phyloP scores from a whole-genome alignment of 2,113 vertebrate genomes.

The Engystomops pustulosus region DNA sequence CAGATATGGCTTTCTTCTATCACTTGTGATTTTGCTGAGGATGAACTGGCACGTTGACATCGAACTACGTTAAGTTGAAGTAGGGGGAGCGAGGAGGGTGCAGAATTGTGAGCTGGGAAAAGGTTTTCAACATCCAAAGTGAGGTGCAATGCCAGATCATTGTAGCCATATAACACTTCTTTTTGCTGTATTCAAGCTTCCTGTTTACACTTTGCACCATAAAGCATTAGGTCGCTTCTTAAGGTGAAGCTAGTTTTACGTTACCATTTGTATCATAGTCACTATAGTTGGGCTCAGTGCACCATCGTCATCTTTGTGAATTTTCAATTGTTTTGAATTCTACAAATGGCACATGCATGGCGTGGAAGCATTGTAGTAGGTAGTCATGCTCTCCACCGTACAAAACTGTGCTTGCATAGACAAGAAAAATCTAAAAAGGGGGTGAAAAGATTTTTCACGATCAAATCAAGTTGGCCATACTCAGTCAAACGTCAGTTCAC shows the following conservation, averaged over 20 bases:
- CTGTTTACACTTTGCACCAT: not conserved
- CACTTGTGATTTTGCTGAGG: slow-evolving; percentile 23
- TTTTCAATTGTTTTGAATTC: not conserved
- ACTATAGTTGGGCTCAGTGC: not conserved
- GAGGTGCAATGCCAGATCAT: slow-evolving; percentile 39
- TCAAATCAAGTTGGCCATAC: too few relatives aligned
- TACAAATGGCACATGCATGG: not conserved
- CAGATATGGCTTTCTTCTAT: slow-evolving; percentile 30
- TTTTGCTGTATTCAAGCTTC: not conserved
- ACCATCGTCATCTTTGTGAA: too few relatives aligned
- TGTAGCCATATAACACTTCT: slow-evolving; percentile 10
- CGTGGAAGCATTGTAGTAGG: not conserved
- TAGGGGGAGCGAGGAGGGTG: slow-evolving; percentile 7
- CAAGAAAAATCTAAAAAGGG: too few relatives aligned
- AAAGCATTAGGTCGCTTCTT: not conserved
- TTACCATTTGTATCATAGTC: not conserved
- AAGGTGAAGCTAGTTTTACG: not conserved
- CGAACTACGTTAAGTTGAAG: slow-evolving; percentile 1
- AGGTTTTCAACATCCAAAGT: slow-evolving; percentile 46
- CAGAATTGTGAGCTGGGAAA: slow-evolving; percentile 56
- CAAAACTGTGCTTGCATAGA: too few relatives aligned
- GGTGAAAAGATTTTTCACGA: too few relatives aligned
- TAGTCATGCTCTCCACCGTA: too few relatives aligned
- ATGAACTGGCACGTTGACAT: slow-evolving; percentile 47
- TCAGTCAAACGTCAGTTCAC: too few relatives aligned